Evolutionary conservation across 1,140 invertebrate species (phyloP), one percentile per base, ranked within the genome.

Genomic region (Hyles euphorbiae): DNA sequence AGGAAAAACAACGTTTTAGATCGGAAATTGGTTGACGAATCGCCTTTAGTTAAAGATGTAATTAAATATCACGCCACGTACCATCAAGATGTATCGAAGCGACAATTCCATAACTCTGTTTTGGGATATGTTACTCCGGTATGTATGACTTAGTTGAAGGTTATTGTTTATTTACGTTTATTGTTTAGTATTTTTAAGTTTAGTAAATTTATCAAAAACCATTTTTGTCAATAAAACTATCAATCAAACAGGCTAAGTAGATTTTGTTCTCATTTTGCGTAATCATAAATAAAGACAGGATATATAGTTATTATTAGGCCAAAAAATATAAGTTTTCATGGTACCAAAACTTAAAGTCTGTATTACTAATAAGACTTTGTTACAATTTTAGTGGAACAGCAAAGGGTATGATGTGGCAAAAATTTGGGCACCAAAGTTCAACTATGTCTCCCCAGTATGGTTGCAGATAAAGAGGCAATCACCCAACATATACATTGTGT

Each of bases 361-460:
- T 2, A 22, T 22, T 1, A 2, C 22, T 22, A 22, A 22, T 22
- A 22, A 22, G 22, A 22, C 0, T 36, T 36, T 40, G 36, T 40
- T 40, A 40, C 12, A 11, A 9, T 92, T 92, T 69, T 74, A 98
- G 97, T 99, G 98, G 98, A 99, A 99, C 83, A 94, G 91, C 61
- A 95, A 96, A 91, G 98, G 98, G 0, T 98, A 98, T 90, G 95
- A 98, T 89, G 91, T 98, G 45, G 95, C 97, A 0, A 98, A 98
- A 89, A 93, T 91, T 51, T 98, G 98, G 90, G 94, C 93, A 45
- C 91, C 93, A 40, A 99, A 99, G 85, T 97, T 99, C 72, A 94
- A 94, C 53, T 94, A 95, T 67, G 92, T 99, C 3, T 98, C 97
- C 9, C 98, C 98, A 3, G 97, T 99, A 0, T 99, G 98, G 98